These are phyloP conservation scores for Noctua janthina DNA, from an alignment of 2,888 invertebrate species.

Conservation along the genomic window DNA sequence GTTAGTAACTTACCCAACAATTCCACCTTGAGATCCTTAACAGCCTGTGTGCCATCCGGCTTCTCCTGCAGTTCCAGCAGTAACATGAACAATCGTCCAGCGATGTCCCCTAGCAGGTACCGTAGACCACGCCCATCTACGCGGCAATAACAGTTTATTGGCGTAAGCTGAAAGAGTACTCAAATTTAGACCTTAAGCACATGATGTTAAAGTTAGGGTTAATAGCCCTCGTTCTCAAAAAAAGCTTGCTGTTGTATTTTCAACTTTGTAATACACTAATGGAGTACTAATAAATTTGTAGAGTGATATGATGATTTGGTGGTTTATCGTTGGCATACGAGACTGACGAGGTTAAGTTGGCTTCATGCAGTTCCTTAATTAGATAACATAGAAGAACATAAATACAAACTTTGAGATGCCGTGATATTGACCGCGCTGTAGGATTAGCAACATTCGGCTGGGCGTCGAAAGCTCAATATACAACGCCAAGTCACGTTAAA, in stretches of 20 bases:
- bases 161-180: constrained; percentile 93
- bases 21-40: constrained; percentile 98
- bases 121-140: constrained; percentile 97
- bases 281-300: not conserved
- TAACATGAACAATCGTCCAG: constrained; percentile 98
- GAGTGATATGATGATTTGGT: too few species aligned
- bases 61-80: constrained; percentile 96
- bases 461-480: not conserved
- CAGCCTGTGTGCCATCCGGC: constrained; percentile 93
- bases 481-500: not conserved
- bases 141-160: constrained; percentile 98
- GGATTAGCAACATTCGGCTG: not conserved
- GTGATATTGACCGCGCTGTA: not conserved
- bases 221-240: not conserved
- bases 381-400: not conserved
- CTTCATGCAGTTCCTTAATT: not conserved
- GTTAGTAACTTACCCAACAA: constrained; percentile 91
- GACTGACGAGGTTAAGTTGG: not conserved
- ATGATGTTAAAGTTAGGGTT: accelerated
- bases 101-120: constrained; percentile 98
- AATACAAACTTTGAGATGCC: not conserved
- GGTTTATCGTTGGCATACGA: not conserved
- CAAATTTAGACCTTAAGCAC: not conserved
- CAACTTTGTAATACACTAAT: not conserved
- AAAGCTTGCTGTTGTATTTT: not conserved